These are phyloP conservation scores for Platyscapa corneri DNA, from an alignment of 1,140 invertebrate genomes.

Conservation along the genomic window DNA sequence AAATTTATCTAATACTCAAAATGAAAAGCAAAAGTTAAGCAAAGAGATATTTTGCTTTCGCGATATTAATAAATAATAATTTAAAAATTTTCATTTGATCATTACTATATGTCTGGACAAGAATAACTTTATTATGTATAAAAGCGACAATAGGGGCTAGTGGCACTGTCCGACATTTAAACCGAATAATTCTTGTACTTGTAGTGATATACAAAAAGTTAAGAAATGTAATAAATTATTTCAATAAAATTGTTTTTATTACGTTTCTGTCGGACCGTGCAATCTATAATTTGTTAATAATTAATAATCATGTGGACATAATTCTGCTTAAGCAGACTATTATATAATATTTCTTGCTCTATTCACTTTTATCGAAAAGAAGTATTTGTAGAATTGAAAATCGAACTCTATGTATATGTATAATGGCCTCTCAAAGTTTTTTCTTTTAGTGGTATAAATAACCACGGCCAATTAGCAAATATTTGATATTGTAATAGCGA, in stretches of 20 bases:
- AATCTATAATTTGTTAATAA: conserved; percentile 31
- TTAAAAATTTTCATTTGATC: conserved; percentile 19
- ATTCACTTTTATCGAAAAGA: conserved; percentile 16
- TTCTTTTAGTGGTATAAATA: not conserved
- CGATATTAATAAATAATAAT: conserved; percentile 4
- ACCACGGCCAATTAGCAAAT: conserved; percentile 31
- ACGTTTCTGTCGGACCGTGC: conserved; percentile 28
- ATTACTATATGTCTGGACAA: conserved; percentile 4
- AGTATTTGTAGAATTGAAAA: conserved; percentile 1
- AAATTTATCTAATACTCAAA: not conserved
- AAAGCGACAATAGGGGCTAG: conserved; percentile 45
- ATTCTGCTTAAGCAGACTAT: conserved; percentile 12
- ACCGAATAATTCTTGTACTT: conserved; percentile 3
- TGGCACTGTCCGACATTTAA: conserved; percentile 15
- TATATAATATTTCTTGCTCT: conserved; percentile 23
- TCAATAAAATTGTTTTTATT: conserved; percentile 33
- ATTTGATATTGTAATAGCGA: conserved; percentile 44
- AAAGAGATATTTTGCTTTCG: not conserved
- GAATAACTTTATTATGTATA: conserved; percentile 37
- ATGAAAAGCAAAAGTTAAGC: not conserved
- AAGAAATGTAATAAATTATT: conserved; percentile 40
- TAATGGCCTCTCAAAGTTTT: not conserved
- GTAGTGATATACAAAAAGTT: conserved; percentile 3
- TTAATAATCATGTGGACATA: conserved; percentile 27
- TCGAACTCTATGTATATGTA: not conserved